These are phyloP conservation scores for Tetramorium alpestre DNA, from an alignment of 1,140 invertebrate species.

Conservation along the genomic window DNA sequence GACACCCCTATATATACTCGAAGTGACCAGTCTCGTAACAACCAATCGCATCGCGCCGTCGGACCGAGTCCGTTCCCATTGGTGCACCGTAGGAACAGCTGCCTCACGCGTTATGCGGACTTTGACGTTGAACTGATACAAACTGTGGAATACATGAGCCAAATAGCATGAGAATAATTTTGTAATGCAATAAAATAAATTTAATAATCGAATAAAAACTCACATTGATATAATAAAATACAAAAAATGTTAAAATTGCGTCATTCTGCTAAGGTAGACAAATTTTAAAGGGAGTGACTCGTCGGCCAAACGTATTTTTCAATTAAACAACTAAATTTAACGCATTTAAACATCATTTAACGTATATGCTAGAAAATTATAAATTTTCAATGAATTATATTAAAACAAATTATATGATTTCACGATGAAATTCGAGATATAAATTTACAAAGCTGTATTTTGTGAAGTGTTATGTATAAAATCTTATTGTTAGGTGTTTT, in stretches of 20 bases:
- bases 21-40: too few relatives aligned
- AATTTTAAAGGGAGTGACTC: neutral
- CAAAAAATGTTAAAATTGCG: neutral
- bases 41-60: conserved; percentile 25
- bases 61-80: neutral
- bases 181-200: neutral
- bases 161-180: neutral
- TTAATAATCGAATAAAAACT: neutral
- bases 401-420: neutral
- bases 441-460: neutral
- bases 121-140: neutral
- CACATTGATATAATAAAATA: neutral
- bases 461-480: neutral
- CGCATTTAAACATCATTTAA: neutral
- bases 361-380: neutral
- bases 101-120: neutral
- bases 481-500: neutral
- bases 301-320: neutral
- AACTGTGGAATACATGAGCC: neutral
- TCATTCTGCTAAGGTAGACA: neutral
- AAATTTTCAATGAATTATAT: neutral
- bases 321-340: neutral
- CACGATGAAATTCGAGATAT: neutral
- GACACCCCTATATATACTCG: neutral
- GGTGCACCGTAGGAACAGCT: conserved; percentile 14